These are phyloP conservation scores for Onychomys leucogaster DNA, from an alignment of 2,797 vertebrate species.

Conservation along the genomic window DNA sequence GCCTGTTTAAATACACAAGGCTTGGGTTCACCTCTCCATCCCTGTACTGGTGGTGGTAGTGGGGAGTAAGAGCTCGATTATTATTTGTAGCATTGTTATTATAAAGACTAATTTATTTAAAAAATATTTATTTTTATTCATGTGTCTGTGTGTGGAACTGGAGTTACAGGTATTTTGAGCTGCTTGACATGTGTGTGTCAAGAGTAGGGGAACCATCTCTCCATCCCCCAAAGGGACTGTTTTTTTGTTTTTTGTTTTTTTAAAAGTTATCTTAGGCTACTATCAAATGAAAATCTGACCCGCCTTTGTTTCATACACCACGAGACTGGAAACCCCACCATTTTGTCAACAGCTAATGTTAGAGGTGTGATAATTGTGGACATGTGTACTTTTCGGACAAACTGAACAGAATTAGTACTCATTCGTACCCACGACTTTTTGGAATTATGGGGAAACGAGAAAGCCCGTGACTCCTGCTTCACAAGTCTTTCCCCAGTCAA, in stretches of 20 bases:
- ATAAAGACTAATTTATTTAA: not conserved
- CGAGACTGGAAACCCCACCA: not conserved
- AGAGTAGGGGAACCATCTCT: not conserved
- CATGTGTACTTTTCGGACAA: constrained; percentile 25
- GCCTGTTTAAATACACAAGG: not conserved
- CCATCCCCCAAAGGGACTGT: not conserved
- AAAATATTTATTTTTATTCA: not conserved
- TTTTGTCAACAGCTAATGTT: constrained; percentile 6
- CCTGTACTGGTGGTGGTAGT: no score
- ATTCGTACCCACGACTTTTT: not conserved
- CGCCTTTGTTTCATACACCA: constrained; percentile 40
- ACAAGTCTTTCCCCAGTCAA: not conserved
- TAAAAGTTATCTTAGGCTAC: no score
- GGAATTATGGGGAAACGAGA: not conserved
- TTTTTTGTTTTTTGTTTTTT: no score
- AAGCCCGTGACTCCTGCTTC: not conserved
- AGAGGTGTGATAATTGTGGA: constrained; percentile 8
- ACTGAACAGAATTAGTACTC: not conserved
- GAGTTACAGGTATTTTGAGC: not conserved
- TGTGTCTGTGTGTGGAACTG: not conserved
- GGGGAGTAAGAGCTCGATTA: not conserved
- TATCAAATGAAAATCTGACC: constrained; percentile 21
- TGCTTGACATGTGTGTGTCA: not conserved
- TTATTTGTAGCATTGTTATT: not conserved
- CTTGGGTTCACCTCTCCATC: not conserved